These are phyloP conservation scores for Trachelus stipa DNA, from an alignment of 2,888 invertebrate genomes.

Conservation along the genomic window DNA sequence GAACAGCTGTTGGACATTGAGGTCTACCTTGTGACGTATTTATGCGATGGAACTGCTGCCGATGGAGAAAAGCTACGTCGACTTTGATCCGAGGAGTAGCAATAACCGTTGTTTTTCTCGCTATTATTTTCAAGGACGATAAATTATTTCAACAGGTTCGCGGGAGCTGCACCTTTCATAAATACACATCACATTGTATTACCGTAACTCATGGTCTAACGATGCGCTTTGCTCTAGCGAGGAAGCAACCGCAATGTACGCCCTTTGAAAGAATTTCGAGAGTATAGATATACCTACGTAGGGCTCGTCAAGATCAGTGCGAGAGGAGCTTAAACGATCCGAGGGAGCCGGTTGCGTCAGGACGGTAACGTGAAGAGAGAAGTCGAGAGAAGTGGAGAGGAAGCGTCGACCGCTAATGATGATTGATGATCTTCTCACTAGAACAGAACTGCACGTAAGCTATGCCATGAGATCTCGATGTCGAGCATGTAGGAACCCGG, in stretches of 20 bases:
- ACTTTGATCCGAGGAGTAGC: constrained; percentile 3
- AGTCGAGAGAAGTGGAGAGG: constrained; percentile 7
- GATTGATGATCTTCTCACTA: constrained; percentile 49
- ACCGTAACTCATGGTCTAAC: constrained; percentile 38
- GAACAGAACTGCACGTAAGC: constrained; percentile 27
- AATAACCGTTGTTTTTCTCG: constrained; percentile 9
- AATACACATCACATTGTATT: constrained; percentile 39
- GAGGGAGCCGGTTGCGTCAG: constrained; percentile 1
- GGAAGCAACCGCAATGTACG: background rate
- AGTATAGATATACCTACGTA: background rate
- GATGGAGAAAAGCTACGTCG: constrained; percentile 5
- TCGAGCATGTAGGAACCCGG: background rate
- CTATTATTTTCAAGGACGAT: constrained; percentile 16
- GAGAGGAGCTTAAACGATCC: constrained; percentile 29
- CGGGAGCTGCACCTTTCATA: constrained; percentile 13
- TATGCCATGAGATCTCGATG: constrained; percentile 2
- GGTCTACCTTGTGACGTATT: constrained; percentile 34
- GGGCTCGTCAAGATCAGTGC: constrained; percentile 9
- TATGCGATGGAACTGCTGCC: constrained; percentile 25
- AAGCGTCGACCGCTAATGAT: constrained; percentile 45
- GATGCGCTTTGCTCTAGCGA: background rate
- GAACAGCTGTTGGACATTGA: constrained; percentile 34
- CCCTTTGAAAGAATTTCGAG: background rate
- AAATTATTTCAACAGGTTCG: constrained; percentile 13
- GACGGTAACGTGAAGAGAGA: constrained; percentile 10